Evolutionary conservation across 2,888 invertebrate genomes (phyloP).

Genomic region (Drosophila eohydei): DNA sequence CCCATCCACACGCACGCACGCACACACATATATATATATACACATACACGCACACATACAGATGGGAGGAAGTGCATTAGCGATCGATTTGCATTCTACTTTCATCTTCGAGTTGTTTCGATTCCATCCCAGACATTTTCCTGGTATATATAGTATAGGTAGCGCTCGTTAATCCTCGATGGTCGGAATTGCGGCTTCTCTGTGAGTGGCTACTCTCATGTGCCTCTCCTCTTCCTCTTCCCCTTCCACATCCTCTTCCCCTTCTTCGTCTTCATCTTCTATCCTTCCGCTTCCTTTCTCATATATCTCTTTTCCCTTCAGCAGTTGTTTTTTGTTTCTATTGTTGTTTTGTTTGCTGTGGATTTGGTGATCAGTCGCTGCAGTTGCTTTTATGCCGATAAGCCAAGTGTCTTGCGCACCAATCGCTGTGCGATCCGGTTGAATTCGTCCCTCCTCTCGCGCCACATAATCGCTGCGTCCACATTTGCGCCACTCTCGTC

Average conservation of each 20-base stretch:
- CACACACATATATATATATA: background rate
- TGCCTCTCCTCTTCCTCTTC: background rate
- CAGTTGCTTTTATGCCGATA: constrained; percentile 84
- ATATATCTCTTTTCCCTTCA: background rate
- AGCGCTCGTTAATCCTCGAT: no score
- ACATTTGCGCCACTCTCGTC: constrained; percentile 99
- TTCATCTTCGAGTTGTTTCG: background rate
- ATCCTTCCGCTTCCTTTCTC: no score
- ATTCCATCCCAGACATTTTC: background rate
- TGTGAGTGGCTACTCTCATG: no score
- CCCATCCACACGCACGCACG: constrained; percentile 2
- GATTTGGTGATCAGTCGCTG: constrained; percentile 10
- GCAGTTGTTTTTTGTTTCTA: background rate
- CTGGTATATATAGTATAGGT: background rate
- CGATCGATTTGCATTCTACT: background rate
- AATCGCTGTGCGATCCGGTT: constrained; percentile 96
- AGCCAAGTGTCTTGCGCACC: constrained; percentile 95
- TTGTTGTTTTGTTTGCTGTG: background rate
- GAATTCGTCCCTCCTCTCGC: constrained; percentile 97
- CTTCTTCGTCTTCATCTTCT: background rate
- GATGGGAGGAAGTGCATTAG: background rate
- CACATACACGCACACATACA: background rate
- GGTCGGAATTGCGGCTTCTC: no score
- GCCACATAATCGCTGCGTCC: constrained; percentile 99
- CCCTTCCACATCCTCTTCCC: background rate